Conservation (phyloP, 2,113 vertebrate species). For the Dicentrarchus labrax region DNA sequence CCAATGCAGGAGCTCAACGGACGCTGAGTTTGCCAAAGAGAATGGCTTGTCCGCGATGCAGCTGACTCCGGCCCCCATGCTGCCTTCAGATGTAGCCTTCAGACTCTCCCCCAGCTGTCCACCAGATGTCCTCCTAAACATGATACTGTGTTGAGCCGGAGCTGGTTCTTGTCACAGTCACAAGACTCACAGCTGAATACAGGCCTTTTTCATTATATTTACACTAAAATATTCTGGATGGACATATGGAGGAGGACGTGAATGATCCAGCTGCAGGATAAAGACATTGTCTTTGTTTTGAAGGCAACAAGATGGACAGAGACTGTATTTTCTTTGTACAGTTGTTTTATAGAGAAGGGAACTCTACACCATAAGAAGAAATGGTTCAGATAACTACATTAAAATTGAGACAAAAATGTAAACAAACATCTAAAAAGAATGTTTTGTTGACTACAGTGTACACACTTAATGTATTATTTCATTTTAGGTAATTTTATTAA, state of each 20-base stretch:
- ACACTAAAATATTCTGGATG: not conserved
- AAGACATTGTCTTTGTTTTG: not conserved
- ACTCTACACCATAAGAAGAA: not conserved
- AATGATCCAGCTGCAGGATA: not conserved
- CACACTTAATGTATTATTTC: not conserved
- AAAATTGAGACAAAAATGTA: not conserved
- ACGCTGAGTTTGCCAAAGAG: not conserved
- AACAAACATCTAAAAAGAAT: not conserved
- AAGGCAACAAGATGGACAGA: not conserved
- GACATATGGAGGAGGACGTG: not conserved
- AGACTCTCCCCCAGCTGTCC: not conserved
- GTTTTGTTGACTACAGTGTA: not conserved
- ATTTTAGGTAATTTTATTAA: not conserved
- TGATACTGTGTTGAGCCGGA: not conserved
- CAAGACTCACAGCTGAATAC: not conserved
- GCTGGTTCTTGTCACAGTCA: not conserved
- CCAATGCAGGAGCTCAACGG: not conserved
- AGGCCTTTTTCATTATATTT: not conserved
- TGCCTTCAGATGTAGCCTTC: not conserved
- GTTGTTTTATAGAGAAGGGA: not conserved
- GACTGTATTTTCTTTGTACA: not conserved
- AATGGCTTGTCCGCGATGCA: not conserved
- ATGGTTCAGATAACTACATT: not conserved
- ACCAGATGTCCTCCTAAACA: conserved; percentile 31
- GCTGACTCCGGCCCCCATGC: too few species aligned